Evolutionary conservation across 2,888 invertebrate genomes (phyloP), one percentile per base, ranked within the genome.

Genomic region (Icerya purchasi): DNA sequence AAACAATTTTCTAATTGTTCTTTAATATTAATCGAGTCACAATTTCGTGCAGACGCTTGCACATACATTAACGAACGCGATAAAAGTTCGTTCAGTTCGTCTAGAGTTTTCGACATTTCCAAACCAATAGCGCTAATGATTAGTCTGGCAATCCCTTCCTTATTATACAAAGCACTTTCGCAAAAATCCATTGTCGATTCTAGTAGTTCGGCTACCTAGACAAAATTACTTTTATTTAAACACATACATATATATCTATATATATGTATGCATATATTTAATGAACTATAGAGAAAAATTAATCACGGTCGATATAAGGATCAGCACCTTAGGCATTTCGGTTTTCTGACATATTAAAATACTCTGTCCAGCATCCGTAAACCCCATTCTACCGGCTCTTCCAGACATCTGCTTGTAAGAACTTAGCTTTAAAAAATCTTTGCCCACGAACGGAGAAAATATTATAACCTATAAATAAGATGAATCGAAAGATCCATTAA

Each of bases 321-420:
- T n/a, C n/a, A n/a, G 14, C 66, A 76, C 75, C 68, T 76, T 77
- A 1, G 69, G 66, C 62, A 78, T 72, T 65, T 87, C 86, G 36
- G 72, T 70, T 24, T 71, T 71, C 59, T 78, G 76, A 66, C 84
- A 82, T 50, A 94, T 80, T n/a, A 92, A 73, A 69, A 92, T 84
- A 69, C 92, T 91, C 69, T 94, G 93, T 50, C 90, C 77, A 65
- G 83, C 91, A 8, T 78, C 75, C 36, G 85, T 84, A 64, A 89
- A 76, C 1, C 94, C 94, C 1, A 93, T 87, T 62, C 96, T 77
- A 0, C 96, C 96, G 3, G 96, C 96, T 58, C 96, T 75, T 1
- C 96, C 96, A 58, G 82, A 80, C 96, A 97, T 97, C 78, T 97
- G 97, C 63, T 91, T 85, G 72, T 97, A 97, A 64, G 81, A 79